Conservation (phyloP, 1,140 invertebrate species). For the Hyphantria cunea region DNA sequence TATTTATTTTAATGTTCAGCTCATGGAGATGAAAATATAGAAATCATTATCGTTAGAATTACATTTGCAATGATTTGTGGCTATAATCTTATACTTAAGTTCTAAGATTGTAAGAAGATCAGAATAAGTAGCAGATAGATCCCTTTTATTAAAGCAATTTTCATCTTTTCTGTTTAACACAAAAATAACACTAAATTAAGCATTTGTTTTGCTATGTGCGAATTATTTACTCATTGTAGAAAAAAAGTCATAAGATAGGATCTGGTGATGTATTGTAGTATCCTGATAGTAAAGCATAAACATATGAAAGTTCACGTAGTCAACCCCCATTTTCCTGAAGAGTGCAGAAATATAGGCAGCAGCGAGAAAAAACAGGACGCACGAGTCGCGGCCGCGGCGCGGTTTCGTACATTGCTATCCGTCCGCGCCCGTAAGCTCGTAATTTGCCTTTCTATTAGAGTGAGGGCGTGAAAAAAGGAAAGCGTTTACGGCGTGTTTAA, state of each 20-base stretch:
- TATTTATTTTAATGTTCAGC: conserved; percentile 11
- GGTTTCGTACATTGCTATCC: conserved; percentile 79
- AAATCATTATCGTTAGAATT: no score
- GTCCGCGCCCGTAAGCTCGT: conserved; percentile 80
- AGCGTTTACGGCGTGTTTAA: conserved; percentile 81
- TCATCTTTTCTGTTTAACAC: no score
- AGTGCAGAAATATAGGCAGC: conserved; percentile 51
- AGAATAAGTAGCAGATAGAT: no score
- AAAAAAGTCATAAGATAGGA: no score
- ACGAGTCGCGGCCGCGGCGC: conserved; percentile 58
- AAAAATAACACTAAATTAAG: no score
- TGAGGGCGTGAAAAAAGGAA: conserved; percentile 82
- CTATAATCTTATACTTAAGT: no score
- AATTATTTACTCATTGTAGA: no score
- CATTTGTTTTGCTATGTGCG: no score
- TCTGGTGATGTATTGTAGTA: conserved; percentile 33
- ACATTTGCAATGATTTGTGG: no score
- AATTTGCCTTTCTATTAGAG: conserved; percentile 82
- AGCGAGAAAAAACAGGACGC: conserved; percentile 57
- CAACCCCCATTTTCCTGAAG: conserved; percentile 66
- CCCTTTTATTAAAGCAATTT: no score
- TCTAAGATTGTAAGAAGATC: no score
- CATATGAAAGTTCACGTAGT: conserved; percentile 77
- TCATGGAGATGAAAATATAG: not conserved
- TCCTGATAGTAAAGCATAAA: conserved; percentile 47